Evolutionary conservation across 1,140 invertebrate genomes (phyloP), one percentile per base, ranked within the genome.

Genomic region (Rhopalosiphum padi): DNA sequence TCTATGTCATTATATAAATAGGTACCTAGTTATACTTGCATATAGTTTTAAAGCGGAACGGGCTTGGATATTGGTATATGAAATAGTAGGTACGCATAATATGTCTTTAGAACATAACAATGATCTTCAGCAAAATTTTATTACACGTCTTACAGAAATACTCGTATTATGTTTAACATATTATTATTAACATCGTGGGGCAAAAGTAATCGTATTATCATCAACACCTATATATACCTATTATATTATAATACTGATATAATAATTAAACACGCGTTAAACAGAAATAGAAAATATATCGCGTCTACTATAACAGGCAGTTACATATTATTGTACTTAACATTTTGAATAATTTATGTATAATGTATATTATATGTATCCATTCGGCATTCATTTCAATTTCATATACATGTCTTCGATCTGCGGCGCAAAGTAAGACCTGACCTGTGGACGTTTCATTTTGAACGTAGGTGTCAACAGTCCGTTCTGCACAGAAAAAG

Each of bases 381-480:
- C 18, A 18, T 41, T 41, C 41, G 41, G 41, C 41, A 41, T 51
- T 82, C 46, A 93, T 93, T 93, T 93, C 46, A 96, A 95, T 95
- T 96, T 96, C 25, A 94, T 96, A 96, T 99, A 99, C 96, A 99
- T 97, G 95, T 98, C 98, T 95, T 98, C 98, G 94, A 99, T 96
- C 95, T 98, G 97, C 23, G 97, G 97, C 95, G 98, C 98, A 95
- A 99, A 99, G 94, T 98, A 98, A 91, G 97, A 97, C 95, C 97
- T 98, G 93, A 99, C 96, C 95, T 99, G 97, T 86, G 98, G 97
- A 95, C 98, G 96, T 96, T 99, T 99, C 94, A 98, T 97, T 96
- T 99, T 99, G 95, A 99, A 96, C 83, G 99, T 99, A 68, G 99
- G 99, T 68, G 99, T 99, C 48, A 99, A 96, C 35, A 99, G 96